phyloP scores from a whole-genome alignment of 53 echinoderm and acorn worm species.

The Apostichopus leukothele region DNA sequence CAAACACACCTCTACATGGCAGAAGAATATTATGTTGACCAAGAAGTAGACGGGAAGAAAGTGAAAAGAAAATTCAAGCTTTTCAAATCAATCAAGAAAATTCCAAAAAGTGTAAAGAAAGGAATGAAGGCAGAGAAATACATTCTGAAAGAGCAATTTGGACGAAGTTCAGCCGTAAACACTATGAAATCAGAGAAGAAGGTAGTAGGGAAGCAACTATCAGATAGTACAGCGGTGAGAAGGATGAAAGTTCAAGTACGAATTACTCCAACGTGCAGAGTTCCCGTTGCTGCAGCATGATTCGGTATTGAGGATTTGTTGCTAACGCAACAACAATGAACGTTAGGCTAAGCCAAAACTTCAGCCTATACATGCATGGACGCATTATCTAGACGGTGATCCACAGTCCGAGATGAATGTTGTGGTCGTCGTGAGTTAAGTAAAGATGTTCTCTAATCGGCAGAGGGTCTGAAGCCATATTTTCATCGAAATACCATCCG shows the following conservation, averaged over 20 bases:
- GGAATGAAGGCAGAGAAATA: neutral
- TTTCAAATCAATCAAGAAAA: neutral
- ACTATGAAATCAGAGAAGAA: neutral
- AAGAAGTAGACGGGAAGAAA: neutral
- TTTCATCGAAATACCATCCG: no score
- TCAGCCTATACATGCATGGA: neutral
- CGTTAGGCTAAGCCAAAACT: neutral
- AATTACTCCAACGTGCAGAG: neutral
- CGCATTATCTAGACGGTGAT: no score
- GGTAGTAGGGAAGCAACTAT: neutral
- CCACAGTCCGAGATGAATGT: no score
- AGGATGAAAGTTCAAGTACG: neutral
- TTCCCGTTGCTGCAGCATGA: neutral
- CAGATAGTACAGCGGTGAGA: neutral
- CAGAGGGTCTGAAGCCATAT: no score
- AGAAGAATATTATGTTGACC: neutral
- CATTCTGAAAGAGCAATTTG: neutral
- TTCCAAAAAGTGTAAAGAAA: slow-evolving; percentile 13
- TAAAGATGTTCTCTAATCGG: no score
- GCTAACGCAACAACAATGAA: neutral
- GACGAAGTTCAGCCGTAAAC: neutral
- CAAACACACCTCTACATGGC: neutral
- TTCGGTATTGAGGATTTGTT: neutral
- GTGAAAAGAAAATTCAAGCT: slow-evolving; percentile 15
- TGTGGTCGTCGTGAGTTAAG: no score